Conservation (phyloP, 2,888 invertebrate genomes). For the Aplocera efformata region DNA sequence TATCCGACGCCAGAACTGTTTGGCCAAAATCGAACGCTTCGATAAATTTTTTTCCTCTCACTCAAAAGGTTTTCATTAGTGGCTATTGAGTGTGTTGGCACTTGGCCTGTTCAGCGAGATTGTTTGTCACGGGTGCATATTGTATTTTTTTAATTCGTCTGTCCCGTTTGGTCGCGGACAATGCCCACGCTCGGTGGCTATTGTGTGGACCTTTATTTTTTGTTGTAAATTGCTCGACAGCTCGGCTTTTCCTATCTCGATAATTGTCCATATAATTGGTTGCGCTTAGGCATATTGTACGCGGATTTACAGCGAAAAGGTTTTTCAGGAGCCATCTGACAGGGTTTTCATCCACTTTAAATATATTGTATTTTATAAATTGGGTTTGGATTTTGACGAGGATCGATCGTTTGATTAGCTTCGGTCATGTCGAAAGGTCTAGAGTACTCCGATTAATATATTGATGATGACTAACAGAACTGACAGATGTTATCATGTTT, state of each 20-base stretch:
- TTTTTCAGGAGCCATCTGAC: conserved; percentile 29
- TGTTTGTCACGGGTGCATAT: conserved; percentile 56
- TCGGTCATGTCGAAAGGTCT: no score
- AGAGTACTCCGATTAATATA: no score
- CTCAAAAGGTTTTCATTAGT: conserved; percentile 46
- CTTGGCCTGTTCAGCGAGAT: conserved; percentile 31
- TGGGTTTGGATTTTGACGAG: neutral
- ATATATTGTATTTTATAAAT: conserved; percentile 4
- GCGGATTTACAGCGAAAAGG: conserved; percentile 37
- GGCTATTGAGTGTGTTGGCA: conserved; percentile 47
- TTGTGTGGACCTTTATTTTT: conserved; percentile 53
- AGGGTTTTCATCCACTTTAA: conserved; percentile 13
- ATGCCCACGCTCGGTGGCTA: conserved; percentile 30
- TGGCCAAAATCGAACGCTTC: conserved; percentile 63
- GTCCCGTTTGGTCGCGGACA: conserved; percentile 37
- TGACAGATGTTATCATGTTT: no score
- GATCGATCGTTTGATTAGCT: no score
- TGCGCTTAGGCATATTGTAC: conserved; percentile 64
- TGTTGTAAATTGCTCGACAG: conserved; percentile 57
- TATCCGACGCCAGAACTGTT: conserved; percentile 62
- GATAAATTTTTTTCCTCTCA: conserved; percentile 41
- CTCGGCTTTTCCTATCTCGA: conserved; percentile 54
- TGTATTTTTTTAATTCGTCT: conserved; percentile 53
- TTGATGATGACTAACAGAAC: no score
- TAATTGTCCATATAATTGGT: conserved; percentile 75